A percentile compares a stretch with the other conserved stretches of the same genome.
Conservation (phyloP, 2,113 vertebrate genomes). For the Hemiprocne comata region DNA sequence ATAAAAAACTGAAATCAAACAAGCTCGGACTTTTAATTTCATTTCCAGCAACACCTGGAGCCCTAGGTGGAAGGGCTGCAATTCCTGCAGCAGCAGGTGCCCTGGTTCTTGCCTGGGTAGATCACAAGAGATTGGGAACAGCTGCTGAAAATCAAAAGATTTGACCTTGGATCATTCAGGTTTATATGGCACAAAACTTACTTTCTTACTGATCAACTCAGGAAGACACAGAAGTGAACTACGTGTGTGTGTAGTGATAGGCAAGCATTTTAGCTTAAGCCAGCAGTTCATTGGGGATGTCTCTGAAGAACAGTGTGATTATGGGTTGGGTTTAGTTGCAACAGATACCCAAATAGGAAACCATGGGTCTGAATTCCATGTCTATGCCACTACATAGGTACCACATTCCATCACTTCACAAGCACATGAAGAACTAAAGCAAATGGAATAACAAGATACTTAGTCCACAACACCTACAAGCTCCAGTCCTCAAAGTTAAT, state of each 20-base stretch:
- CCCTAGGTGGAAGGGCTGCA: background rate
- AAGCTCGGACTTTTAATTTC: too few relatives aligned
- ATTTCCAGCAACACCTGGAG: background rate
- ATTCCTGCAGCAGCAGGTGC: background rate
- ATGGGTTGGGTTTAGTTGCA: background rate
- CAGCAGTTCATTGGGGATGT: background rate
- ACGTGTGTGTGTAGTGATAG: accelerated
- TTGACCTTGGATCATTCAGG: too few relatives aligned
- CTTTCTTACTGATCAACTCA: background rate
- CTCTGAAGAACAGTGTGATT: background rate
- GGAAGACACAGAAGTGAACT: background rate
- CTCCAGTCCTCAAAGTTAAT: background rate
- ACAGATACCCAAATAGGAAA: background rate
- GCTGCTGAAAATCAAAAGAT: background rate
- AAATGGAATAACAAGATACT: background rate
- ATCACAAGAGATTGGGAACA: background rate
- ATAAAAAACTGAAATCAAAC: background rate
- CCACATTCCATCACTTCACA: background rate
- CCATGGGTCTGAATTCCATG: background rate
- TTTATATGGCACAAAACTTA: background rate
- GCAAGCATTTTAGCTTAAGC: background rate
- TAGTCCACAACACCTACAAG: background rate
- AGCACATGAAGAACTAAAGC: background rate
- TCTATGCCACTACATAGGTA: background rate
- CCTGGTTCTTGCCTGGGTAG: background rate